A percentile compares a stretch with the other conserved stretches of the same genome.
Conservation (phyloP, 2,888 invertebrate species). For the Helobdella robusta region DNA sequence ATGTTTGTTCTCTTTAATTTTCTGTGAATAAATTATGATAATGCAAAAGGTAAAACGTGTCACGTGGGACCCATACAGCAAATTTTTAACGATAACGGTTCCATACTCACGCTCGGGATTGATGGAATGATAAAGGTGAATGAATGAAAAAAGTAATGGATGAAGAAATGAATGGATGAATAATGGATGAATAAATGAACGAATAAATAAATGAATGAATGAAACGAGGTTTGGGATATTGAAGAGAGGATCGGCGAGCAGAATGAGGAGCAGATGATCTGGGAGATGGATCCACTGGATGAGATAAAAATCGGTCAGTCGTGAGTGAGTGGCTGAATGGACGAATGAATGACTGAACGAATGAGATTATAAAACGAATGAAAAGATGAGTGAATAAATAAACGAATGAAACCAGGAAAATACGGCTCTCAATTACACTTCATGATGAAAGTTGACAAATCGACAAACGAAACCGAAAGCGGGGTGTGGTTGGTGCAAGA, state of each 20-base stretch:
- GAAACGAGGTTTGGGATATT: constrained; percentile 24
- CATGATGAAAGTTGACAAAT: constrained; percentile 15
- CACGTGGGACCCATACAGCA: constrained; percentile 66
- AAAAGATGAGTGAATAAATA: too few relatives aligned
- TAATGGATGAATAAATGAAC: too few relatives aligned
- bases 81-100: constrained; percentile 55
- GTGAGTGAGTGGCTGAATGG: too few relatives aligned
- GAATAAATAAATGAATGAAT: too few relatives aligned
- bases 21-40: too few relatives aligned
- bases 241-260: constrained; percentile 15
- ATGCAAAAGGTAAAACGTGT: constrained; percentile 62
- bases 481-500: constrained; percentile 51
- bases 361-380: too few relatives aligned
- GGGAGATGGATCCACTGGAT: constrained; percentile 22
- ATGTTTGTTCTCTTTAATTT: too few relatives aligned
- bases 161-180: too few relatives aligned
- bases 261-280: constrained; percentile 8
- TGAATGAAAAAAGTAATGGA: not conserved
- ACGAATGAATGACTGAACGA: too few relatives aligned
- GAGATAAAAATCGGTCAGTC: constrained; percentile 16
- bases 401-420: too few relatives aligned
- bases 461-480: not conserved
- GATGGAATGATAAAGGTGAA: constrained; percentile 49
- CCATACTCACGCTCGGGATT: constrained; percentile 55
- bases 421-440: not conserved